Evolutionary conservation across 2,797 vertebrate genomes (phyloP).

Genomic region (Pseudochirops corinnae): DNA sequence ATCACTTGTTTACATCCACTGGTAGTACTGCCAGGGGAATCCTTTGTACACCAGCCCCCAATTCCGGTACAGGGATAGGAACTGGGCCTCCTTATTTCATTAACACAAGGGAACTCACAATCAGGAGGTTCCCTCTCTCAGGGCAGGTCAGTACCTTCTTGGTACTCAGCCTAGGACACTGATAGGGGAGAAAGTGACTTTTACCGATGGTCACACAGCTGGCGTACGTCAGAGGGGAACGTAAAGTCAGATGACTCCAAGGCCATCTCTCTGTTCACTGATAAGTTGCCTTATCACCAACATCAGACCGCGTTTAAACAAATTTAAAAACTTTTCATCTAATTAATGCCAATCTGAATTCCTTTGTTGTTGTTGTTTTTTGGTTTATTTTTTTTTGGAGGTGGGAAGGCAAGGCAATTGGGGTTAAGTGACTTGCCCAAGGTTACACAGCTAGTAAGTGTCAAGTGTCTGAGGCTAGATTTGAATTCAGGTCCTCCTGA

Average conservation of each 20-base stretch:
- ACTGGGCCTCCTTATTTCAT: background rate
- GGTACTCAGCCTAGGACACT: background rate
- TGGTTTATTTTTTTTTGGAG: too few species aligned
- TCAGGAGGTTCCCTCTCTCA: background rate
- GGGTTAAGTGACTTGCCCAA: too few species aligned
- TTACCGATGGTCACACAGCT: background rate
- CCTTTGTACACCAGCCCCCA: background rate
- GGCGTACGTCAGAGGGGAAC: background rate
- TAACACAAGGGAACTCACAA: background rate
- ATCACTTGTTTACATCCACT: background rate
- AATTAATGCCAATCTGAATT: background rate
- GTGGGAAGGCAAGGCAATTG: too few species aligned
- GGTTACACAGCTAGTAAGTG: too few species aligned
- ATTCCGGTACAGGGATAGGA: background rate
- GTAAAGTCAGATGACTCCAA: background rate
- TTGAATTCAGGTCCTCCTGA: too few species aligned
- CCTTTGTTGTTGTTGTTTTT: background rate
- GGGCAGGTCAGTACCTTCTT: background rate
- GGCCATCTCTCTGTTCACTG: background rate
- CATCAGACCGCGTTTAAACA: background rate
- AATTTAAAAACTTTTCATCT: background rate
- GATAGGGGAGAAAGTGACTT: background rate
- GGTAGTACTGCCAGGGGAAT: background rate
- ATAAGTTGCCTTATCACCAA: background rate
- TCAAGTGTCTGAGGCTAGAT: too few species aligned